A percentile compares a stretch with the other conserved stretches of the same genome.
phyloP scores from a whole-genome alignment of 2,113 vertebrate genomes.

The Climacteris rufus region DNA sequence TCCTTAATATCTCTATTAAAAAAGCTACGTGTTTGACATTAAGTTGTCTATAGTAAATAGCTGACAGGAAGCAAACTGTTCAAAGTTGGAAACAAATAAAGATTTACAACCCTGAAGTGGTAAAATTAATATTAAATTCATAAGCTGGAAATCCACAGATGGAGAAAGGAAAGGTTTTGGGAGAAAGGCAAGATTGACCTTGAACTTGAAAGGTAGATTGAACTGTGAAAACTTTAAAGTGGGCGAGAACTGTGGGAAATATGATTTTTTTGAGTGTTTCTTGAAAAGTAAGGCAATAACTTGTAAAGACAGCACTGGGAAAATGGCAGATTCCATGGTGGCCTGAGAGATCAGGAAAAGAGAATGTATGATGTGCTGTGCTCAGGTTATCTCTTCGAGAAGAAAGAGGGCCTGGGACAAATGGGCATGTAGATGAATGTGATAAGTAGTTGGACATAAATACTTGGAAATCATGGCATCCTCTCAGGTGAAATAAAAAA shows the following conservation, averaged over 20 bases:
- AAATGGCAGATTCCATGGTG: background rate
- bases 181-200: background rate
- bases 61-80: background rate
- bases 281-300: background rate
- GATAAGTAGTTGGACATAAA: background rate
- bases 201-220: too few species aligned
- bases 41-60: background rate
- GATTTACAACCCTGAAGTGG: background rate
- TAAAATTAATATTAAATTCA: background rate
- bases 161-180: background rate
- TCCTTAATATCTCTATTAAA: slow-evolving; percentile 25
- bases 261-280: background rate
- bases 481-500: background rate
- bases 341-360: background rate
- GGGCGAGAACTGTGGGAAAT: background rate
- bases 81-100: background rate
- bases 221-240: background rate
- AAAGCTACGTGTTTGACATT: slow-evolving; percentile 1
- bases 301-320: background rate
- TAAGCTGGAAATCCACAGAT: background rate
- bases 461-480: background rate
- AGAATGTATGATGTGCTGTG: background rate
- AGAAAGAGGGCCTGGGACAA: background rate
- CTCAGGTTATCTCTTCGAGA: background rate
- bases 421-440: background rate